phyloP scores from a whole-genome alignment of 2,888 invertebrate species.

The Neoascia interrupta region DNA sequence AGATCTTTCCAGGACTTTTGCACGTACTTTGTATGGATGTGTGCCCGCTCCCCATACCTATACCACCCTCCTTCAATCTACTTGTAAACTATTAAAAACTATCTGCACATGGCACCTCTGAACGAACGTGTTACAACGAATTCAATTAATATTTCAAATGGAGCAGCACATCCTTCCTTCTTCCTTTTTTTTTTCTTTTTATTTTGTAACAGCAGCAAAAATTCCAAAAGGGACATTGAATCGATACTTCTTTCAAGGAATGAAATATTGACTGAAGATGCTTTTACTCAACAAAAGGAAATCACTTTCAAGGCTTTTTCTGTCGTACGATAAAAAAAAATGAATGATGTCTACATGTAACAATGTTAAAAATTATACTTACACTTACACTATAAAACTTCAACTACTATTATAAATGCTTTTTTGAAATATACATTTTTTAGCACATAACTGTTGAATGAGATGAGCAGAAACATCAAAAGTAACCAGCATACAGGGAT shows the following conservation, averaged over 20 bases:
- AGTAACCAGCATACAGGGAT: conserved; percentile 33
- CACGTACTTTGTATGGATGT: background rate
- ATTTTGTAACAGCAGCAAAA: background rate
- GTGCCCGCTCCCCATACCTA: background rate
- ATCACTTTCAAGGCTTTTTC: background rate
- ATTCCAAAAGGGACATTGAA: conserved; percentile 27
- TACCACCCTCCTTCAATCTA: conserved; percentile 1
- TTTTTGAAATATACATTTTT: conserved; percentile 26
- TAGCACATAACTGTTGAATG: conserved; percentile 6
- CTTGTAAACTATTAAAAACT: conserved; percentile 10
- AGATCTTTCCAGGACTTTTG: background rate
- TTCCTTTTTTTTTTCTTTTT: no score
- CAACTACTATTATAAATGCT: background rate
- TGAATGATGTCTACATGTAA: background rate
- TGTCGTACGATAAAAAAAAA: background rate
- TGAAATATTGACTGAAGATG: background rate
- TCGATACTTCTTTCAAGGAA: conserved; percentile 30
- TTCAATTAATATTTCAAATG: conserved; percentile 49
- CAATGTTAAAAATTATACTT: conserved; percentile 7
- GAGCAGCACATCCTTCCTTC: no score
- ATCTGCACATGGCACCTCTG: conserved; percentile 37
- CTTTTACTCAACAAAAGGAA: background rate
- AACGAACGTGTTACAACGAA: conserved; percentile 33
- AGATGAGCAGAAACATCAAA: conserved; percentile 38
- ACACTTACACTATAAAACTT: conserved; percentile 1